Base-by-base conservation (phyloP, 2,113 vertebrate species). In the Semicossyphus pulcher region DNA sequence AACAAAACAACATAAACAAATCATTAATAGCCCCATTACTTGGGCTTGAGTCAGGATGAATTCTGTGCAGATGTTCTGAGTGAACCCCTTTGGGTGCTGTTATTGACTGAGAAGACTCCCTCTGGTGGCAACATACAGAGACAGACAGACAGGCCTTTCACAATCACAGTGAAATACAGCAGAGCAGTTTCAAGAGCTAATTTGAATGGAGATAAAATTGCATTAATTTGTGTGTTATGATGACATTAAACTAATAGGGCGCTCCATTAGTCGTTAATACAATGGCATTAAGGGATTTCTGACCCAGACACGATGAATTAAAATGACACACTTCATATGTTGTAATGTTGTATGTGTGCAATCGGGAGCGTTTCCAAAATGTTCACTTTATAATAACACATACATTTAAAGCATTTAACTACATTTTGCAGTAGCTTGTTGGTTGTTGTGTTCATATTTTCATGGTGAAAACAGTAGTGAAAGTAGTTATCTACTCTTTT, bases 111-210 rank as follows among this genome's bases (percentile, higher is more conserved):
- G 53, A 74, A 77, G 76, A 87, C 92, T 86, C 92, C 93, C 92
- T 85, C 93, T 93, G 81, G 88, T 92, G 93, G 92, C 80, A 57
- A 82, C 21, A 42, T 18, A 7, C 10, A 42, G 25, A 44, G 20
- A 72, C n/a, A 56, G 18, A 42, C 12, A 48, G 18, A 68, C 11
- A 53, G n/a, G 10, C 1, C 32, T 29, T 21, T 34, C 3, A 29
- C 15, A 21, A 56, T 14, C 23, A 32, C 34, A 9, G 15, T 56
- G 48, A 68, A 45, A 44, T 32, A 34, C 2, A 10, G 26, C 37
- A 20, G 10, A 11, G 10, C 26, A 32, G n/a, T n/a, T 28, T 8
- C 4, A 14, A 49, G n/a, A 6, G n/a, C 11, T 18, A 29, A 32
- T 32, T 32, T 57, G 25, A 48, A n/a, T 11, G 3, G 31, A n/a